phyloP scores from a whole-genome alignment of 2,797 vertebrate species.

The Linurgus olivaceus region DNA sequence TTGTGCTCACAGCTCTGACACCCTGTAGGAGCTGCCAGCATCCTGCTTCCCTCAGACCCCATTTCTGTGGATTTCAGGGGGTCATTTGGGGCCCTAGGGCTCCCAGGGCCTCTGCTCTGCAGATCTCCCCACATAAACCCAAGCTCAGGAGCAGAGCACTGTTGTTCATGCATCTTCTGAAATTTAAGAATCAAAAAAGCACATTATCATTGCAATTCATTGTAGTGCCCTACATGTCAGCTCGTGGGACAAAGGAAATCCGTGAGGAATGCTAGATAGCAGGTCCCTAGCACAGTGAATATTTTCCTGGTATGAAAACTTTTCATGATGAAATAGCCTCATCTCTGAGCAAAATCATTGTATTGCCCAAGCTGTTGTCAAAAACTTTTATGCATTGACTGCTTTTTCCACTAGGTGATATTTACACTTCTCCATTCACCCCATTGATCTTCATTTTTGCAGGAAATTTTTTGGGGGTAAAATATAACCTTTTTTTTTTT shows the following conservation, averaged over 20 bases:
- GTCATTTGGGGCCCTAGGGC: background rate
- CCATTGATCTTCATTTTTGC: constrained; percentile 61
- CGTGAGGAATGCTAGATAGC: background rate
- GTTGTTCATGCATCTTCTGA: background rate
- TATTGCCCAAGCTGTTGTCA: constrained; percentile 47
- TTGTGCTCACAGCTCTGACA: background rate
- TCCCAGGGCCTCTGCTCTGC: background rate
- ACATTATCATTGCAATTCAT: background rate
- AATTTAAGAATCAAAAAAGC: background rate
- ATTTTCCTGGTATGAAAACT: constrained; percentile 17
- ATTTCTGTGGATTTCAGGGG: background rate
- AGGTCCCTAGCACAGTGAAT: background rate
- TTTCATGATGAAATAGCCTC: constrained; percentile 30
- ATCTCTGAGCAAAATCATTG: constrained; percentile 21
- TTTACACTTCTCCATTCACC: constrained; percentile 38
- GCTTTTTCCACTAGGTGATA: constrained; percentile 34
- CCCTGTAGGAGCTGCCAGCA: background rate
- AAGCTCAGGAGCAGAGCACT: background rate
- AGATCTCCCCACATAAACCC: background rate
- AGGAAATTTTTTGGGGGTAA: constrained; percentile 34
- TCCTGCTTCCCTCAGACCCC: background rate
- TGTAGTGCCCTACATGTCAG: background rate
- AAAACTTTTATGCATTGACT: constrained; percentile 49
- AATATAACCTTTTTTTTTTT: constrained; percentile 21
- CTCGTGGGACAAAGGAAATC: background rate